Evolutionary conservation across 2,113 vertebrate species (phyloP).

Genomic region (Menura novaehollandiae): DNA sequence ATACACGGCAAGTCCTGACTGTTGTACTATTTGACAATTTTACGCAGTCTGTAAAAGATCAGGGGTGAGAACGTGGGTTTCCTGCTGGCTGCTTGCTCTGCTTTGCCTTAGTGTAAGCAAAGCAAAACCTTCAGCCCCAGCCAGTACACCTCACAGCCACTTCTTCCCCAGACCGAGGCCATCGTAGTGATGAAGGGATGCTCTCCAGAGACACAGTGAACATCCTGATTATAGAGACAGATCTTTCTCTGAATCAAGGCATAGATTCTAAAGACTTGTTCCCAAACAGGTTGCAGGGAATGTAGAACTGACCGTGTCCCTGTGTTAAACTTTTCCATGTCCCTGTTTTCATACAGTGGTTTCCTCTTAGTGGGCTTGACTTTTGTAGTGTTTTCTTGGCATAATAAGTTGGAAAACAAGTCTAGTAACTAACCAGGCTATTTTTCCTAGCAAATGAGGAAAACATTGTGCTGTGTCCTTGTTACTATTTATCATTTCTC

Average conservation of each 20-base stretch:
- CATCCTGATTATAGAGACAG: background rate
- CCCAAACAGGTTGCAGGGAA: background rate
- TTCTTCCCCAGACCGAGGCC: background rate
- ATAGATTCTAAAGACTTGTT: background rate
- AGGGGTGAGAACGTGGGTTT: background rate
- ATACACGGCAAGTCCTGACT: background rate
- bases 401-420: background rate
- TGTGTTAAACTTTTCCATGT: background rate
- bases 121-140: background rate
- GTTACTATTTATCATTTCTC: background rate
- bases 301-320: background rate
- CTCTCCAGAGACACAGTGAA: background rate
- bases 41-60: background rate
- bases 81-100: background rate
- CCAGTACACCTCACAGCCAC: background rate
- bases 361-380: background rate
- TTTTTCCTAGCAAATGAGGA: background rate
- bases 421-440: background rate
- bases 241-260: background rate
- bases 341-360: background rate
- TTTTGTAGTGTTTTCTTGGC: background rate
- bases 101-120: background rate
- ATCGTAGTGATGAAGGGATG: background rate
- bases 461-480: background rate
- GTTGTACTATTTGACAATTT: background rate